Evolutionary conservation across 1,140 invertebrate species (phyloP), one percentile per base, ranked within the genome.

Genomic region (Holotrichia oblita): DNA sequence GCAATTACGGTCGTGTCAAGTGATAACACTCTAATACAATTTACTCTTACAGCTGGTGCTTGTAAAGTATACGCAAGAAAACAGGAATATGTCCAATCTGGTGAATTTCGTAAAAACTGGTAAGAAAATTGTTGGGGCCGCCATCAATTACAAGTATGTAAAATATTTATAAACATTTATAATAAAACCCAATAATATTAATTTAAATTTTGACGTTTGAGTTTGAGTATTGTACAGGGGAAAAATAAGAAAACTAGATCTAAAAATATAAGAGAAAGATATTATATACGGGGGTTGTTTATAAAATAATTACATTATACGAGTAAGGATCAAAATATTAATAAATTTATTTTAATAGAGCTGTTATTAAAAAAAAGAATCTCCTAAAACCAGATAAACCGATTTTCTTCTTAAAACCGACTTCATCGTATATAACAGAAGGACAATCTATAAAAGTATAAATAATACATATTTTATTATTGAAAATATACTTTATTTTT

Each of bases 391-490:
- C 94, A 34, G 87, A 87, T 73, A 89, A 89, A 72, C 94, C 94
- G 1, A 86, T 94, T 17, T 84, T 95, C 41, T 95, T 96, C 84
- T 84, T 95, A 40, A 95, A 95, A 84, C 93, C 94, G 8, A 89
- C 92, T 2, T 90, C 91, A 34, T 89, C 92, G 2, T 93, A 93
- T 81, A 89, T 94, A 34, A 85, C 82, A 20, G 90, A 93, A 86
- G 93, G 92, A 9, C 85, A 91, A 76, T 81, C 87, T 61, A 93
- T 95, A 80, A 88, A 91, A 84, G 92, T 93, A 83, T 81, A 83
- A n/a, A 81, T 34, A 69, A 40, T 41, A 55, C n/a, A 17, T 17
- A 55, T 73, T 40, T 42, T 69, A 76, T 14, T 41, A 73, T 76
- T 72, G 73, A 80, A 40, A 78, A 79, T 42, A 10, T 42, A 83